phyloP scores from a whole-genome alignment of 2,888 invertebrate species.

The Volucella bombylans region DNA sequence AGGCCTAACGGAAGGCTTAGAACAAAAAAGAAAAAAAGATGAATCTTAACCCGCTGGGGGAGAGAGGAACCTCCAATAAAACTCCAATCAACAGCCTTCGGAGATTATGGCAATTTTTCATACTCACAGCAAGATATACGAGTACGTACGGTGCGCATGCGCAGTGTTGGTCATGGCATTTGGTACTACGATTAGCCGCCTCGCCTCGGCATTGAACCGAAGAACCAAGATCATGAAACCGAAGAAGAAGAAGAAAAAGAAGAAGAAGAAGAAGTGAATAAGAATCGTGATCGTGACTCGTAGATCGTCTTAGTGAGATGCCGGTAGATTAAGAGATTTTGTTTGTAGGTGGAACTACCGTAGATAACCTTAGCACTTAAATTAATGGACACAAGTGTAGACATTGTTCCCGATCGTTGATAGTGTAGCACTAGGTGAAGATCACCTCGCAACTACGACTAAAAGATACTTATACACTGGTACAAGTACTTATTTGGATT shows the following conservation, averaged over 20 bases:
- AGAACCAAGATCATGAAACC: conserved; percentile 27
- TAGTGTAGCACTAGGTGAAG: conserved; percentile 2
- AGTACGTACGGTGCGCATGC: conserved; percentile 9
- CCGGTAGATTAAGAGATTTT: conserved; percentile 49
- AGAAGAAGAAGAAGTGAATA: not conserved
- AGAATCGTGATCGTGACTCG: conserved; percentile 68
- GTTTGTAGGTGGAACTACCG: conserved; percentile 67
- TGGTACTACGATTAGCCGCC: conserved; percentile 37
- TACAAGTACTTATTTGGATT: conserved; percentile 2
- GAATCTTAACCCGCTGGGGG: conserved; percentile 21
- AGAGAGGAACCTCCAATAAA: conserved; percentile 61
- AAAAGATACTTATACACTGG: conserved; percentile 16
- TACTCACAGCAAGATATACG: conserved; percentile 56
- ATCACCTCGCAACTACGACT: conserved; percentile 25
- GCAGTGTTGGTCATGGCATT: conserved; percentile 52
- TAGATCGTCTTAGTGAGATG: conserved; percentile 30
- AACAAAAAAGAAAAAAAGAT: conserved; percentile 3
- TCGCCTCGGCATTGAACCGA: conserved; percentile 12
- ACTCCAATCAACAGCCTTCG: conserved; percentile 66
- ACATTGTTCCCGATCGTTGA: conserved; percentile 50
- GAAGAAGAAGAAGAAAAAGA: no score
- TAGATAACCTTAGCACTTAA: conserved; percentile 65
- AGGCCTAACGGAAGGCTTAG: not conserved
- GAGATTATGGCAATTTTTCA: conserved; percentile 70
- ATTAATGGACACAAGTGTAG: conserved; percentile 65